phyloP scores from a whole-genome alignment of 2,113 vertebrate species.

The Serilophus lunatus region DNA sequence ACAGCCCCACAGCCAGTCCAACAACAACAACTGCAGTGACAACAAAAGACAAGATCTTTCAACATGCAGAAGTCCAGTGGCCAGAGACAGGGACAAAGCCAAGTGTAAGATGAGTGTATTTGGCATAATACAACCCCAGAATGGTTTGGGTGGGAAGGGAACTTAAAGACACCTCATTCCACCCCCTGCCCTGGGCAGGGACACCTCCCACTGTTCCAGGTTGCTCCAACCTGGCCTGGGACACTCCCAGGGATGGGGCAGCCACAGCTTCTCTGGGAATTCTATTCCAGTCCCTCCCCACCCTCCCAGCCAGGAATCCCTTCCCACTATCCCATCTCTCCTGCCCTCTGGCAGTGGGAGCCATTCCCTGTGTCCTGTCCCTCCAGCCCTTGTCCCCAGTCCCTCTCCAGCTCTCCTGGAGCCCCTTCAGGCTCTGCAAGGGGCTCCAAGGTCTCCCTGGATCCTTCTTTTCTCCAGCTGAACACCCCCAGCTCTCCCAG shows the following conservation, averaged over 20 bases:
- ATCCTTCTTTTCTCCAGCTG: background rate
- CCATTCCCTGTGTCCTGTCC: background rate
- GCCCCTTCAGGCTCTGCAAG: accelerated
- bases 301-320: background rate
- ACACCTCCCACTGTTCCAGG: background rate
- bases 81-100: background rate
- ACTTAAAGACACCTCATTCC: background rate
- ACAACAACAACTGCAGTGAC: background rate
- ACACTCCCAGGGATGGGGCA: background rate
- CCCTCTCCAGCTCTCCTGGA: background rate
- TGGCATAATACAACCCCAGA: accelerated
- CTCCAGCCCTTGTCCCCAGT: background rate
- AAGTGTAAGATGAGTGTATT: accelerated
- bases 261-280: background rate
- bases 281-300: background rate
- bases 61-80: accelerated
- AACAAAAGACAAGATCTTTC: background rate
- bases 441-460: background rate
- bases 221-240: background rate
- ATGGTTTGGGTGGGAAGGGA: background rate
- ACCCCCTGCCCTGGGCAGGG: background rate
- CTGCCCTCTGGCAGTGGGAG: background rate
- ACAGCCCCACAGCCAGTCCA: background rate
- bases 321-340: accelerated
- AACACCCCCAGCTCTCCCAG: background rate